These are phyloP conservation scores for Hybognathus amarus DNA, from an alignment of 2,797 vertebrate genomes.

Conservation along the genomic window DNA sequence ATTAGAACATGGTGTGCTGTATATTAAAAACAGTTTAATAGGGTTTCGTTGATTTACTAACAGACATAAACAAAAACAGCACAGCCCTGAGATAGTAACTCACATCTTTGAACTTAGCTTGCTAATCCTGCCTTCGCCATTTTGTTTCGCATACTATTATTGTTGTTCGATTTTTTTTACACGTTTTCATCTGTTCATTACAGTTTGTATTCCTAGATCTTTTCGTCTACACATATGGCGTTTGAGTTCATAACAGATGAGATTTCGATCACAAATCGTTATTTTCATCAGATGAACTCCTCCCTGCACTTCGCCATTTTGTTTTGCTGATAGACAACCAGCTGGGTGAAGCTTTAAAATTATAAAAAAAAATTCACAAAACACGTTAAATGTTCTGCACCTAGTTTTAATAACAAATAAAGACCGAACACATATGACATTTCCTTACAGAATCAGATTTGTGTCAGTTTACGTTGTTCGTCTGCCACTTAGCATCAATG, in stretches of 20 bases:
- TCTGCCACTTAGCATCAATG: conserved; percentile 31
- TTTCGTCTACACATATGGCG: background rate
- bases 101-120: conserved; percentile 44
- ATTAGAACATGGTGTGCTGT: background rate
- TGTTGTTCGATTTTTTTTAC: background rate
- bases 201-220: background rate
- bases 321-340: conserved; percentile 60
- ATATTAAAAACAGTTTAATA: background rate
- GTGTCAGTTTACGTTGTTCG: conserved; percentile 2
- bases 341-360: background rate
- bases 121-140: conserved; percentile 72
- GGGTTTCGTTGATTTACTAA: background rate
- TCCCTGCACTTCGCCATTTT: conserved; percentile 82
- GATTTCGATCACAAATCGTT: conserved; percentile 44
- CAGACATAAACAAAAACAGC: background rate
- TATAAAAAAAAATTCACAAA: background rate
- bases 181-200: background rate
- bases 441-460: background rate
- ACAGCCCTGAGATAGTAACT: background rate
- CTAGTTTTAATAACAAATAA: background rate
- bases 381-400: background rate
- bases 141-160: conserved; percentile 66
- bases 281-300: conserved; percentile 71
- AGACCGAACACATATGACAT: background rate
- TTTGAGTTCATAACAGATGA: background rate